Evolutionary conservation across 2,888 invertebrate species (phyloP).

Genomic region (Caenorhabditis japonica): DNA sequence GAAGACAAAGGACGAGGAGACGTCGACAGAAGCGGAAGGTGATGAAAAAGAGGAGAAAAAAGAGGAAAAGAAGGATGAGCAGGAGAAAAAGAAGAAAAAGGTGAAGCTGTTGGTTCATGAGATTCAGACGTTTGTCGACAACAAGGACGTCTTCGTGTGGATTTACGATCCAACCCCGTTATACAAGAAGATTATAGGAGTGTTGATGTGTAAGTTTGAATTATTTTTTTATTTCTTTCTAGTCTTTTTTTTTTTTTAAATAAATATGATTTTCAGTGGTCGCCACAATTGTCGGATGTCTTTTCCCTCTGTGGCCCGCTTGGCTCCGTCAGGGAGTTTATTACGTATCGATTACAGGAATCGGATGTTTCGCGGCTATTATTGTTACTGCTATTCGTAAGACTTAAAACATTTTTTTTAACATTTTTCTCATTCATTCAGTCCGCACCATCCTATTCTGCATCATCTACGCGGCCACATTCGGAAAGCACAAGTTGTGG

Average conservation of each 20-base stretch:
- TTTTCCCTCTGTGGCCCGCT: slow-evolving; percentile 99
- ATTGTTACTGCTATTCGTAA: slow-evolving; percentile 87
- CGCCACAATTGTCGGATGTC: slow-evolving; percentile 93
- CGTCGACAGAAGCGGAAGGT: slow-evolving; percentile 58
- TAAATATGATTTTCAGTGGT: slow-evolving; percentile 82
- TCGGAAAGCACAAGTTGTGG: slow-evolving; percentile 95
- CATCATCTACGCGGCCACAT: slow-evolving; percentile 88
- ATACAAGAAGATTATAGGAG: slow-evolving; percentile 79
- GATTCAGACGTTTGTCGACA: slow-evolving; percentile 91
- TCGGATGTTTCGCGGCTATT: slow-evolving; percentile 93
- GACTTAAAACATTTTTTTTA: slow-evolving; percentile 71
- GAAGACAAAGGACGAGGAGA: slow-evolving; percentile 50
- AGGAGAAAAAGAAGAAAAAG: slow-evolving; percentile 80
- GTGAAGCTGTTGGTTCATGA: slow-evolving; percentile 97
- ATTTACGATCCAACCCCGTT: slow-evolving; percentile 80
- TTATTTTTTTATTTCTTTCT: no score
- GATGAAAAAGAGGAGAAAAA: slow-evolving; percentile 69
- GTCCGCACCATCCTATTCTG: slow-evolving; percentile 92
- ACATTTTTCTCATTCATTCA: slow-evolving; percentile 65
- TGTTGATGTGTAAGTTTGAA: slow-evolving; percentile 78
- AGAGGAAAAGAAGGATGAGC: slow-evolving; percentile 69
- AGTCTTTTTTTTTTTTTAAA: no score
- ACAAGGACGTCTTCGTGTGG: slow-evolving; percentile 83
- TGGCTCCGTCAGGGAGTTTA: slow-evolving; percentile 88
- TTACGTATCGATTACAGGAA: slow-evolving; percentile 93